Evolutionary conservation across 2,113 vertebrate species (phyloP), one percentile per base, ranked within the genome.

Genomic region (Corythornis vintsioides): DNA sequence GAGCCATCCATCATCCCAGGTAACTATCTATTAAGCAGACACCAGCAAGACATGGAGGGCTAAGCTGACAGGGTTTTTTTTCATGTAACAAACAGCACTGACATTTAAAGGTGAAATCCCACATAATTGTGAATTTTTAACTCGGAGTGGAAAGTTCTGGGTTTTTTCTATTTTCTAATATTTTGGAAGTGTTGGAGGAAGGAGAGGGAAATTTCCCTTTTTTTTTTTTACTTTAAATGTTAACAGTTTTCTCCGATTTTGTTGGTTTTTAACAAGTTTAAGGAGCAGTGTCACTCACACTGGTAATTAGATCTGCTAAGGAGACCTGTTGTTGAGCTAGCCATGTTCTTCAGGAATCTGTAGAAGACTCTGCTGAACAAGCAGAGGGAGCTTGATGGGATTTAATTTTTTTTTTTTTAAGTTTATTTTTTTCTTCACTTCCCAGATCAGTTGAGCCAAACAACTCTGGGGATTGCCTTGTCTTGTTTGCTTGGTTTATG

Each of bases 11-110:
- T 96, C 93, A 95, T 96, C 90, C 95, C 86, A 94, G 94, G 93
- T 94, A 96, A 96, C 94, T 95, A 96, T 96, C 92, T 95, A 95
- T 96, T 96, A 96, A 95, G 93, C 94, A 96, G 94, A 94, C 95
- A 96, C 95, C 94, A 95, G 94, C 94, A 95, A 96, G 95, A 95
- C 93, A 79, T 94, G 93, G 95, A 96, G 83, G 94, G 83, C 95
- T 96, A 95, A 96, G 94, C 96, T 96, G 95, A 96, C 95, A 96
- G 94, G 85, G 73, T 0, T 77, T 94, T 94, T 95, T 88, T 95
- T 96, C 95, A 96, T 96, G 93, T 94, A 96, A 96, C 93, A 95
- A 96, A 95, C 95, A 96, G 92, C 94, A 95, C 88, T 96, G 95
- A 96, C 95, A 95, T 95, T 95, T 96, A 96, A 96, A 96, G 95